These are phyloP conservation scores for Marisa cornuarietis DNA, from an alignment of 1,140 invertebrate species.

Conservation along the genomic window DNA sequence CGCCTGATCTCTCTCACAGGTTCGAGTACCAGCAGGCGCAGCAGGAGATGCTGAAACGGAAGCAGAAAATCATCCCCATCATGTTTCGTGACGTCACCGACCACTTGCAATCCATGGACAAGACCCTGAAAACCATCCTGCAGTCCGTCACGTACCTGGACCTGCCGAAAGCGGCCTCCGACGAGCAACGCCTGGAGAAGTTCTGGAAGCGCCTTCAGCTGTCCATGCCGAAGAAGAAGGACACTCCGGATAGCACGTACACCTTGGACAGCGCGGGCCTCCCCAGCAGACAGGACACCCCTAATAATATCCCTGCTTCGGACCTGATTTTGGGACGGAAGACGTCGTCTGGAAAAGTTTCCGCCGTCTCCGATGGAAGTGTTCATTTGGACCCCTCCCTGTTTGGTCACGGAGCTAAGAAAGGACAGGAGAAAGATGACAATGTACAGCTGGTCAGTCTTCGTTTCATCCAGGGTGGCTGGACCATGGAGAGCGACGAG, in stretches of 20 bases:
- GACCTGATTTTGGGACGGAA: no score
- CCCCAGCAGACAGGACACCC: no score
- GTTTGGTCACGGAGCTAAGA: no score
- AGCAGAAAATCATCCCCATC: conserved; percentile 54
- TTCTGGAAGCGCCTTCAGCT: conserved; percentile 51
- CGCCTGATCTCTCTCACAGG: neutral
- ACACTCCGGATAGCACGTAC: neutral
- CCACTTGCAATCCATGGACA: conserved; percentile 36
- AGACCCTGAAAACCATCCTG: conserved; percentile 48
- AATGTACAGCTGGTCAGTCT: no score
- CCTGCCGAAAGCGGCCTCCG: conserved; percentile 32
- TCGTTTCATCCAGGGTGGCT: no score
- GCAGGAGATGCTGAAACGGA: conserved; percentile 49
- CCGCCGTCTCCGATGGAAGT: no score
- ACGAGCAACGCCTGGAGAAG: conserved; percentile 34
- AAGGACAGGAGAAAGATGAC: no score
- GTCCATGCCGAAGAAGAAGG: conserved; percentile 48
- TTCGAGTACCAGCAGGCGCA: conserved; percentile 57
- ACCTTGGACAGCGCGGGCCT: no score
- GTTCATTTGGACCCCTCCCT: no score
- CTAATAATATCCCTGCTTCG: no score
- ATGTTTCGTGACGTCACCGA: conserved; percentile 47
- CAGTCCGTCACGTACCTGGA: conserved; percentile 48
- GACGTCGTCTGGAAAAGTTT: no score
- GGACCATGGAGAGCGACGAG: no score